Conservation (phyloP, 2,113 vertebrate genomes). For the Oryzias curvinotus region DNA sequence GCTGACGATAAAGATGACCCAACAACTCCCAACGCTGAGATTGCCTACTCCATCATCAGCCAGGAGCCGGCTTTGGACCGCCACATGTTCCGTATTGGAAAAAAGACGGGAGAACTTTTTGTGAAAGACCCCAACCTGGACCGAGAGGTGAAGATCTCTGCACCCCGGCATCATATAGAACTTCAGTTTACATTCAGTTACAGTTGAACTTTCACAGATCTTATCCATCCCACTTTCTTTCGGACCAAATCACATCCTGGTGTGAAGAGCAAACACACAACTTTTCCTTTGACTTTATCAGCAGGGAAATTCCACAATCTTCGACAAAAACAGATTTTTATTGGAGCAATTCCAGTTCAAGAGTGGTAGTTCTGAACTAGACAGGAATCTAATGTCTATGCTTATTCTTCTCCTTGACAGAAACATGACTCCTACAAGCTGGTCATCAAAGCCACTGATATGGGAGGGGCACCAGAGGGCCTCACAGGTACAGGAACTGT, state of each 20-base stretch:
- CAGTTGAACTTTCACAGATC: neutral
- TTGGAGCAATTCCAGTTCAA: neutral
- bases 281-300: no score
- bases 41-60: neutral
- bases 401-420: neutral
- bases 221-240: no score
- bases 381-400: neutral
- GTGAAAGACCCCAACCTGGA: neutral
- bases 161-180: neutral
- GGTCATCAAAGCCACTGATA: constrained; percentile 57
- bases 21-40: neutral
- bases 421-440: constrained; percentile 53
- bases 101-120: neutral
- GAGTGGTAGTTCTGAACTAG: neutral
- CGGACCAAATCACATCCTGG: no score
- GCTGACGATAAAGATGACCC: neutral
- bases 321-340: no score
- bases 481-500: constrained; percentile 71
- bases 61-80: neutral
- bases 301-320: no score
- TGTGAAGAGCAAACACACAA: no score
- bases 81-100: neutral
- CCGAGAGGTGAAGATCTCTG: neutral
- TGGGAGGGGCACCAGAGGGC: constrained; percentile 51
- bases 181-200: neutral